Percentiles rank a stretch among this genome's conserved stretches.
phyloP scores from a whole-genome alignment of 1,140 invertebrate genomes.

The Aphaenogaster floridana region DNA sequence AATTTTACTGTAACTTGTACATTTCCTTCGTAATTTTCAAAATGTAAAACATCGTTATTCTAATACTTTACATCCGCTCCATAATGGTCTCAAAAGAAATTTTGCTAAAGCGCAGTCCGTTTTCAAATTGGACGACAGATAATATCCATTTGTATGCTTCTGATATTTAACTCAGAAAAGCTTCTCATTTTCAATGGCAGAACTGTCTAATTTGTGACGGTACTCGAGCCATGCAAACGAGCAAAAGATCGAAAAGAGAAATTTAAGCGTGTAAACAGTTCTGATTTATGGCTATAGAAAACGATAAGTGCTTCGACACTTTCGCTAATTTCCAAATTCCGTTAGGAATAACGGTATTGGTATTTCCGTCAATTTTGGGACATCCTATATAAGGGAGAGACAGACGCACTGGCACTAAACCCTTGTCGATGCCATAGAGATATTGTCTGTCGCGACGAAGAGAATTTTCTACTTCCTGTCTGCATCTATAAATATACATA shows the following conservation, averaged over 20 bases:
- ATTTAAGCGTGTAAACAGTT: neutral
- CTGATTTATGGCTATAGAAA: neutral
- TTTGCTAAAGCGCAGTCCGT: neutral
- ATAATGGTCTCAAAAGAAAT: neutral
- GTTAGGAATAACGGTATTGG: neutral
- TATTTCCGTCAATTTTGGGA: neutral
- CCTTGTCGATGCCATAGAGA: slow-evolving; percentile 38
- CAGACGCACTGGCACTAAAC: slow-evolving; percentile 5
- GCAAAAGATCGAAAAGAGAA: neutral
- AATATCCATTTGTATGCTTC: neutral
- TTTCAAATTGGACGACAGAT: neutral
- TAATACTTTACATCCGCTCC: neutral
- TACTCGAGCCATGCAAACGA: neutral
- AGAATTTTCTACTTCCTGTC: slow-evolving; percentile 60
- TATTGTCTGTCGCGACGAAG: slow-evolving; percentile 51
- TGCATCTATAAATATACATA: slow-evolving; percentile 48
- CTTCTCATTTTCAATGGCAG: neutral
- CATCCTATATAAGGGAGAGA: slow-evolving; percentile 36
- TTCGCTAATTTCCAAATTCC: neutral
- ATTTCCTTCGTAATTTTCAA: neutral
- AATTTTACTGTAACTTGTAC: neutral
- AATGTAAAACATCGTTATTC: neutral
- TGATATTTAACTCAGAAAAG: neutral
- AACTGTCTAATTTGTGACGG: neutral
- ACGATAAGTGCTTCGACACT: neutral